These are phyloP conservation scores for Myzus persicae DNA, from an alignment of 1,140 invertebrate species.

Conservation along the genomic window DNA sequence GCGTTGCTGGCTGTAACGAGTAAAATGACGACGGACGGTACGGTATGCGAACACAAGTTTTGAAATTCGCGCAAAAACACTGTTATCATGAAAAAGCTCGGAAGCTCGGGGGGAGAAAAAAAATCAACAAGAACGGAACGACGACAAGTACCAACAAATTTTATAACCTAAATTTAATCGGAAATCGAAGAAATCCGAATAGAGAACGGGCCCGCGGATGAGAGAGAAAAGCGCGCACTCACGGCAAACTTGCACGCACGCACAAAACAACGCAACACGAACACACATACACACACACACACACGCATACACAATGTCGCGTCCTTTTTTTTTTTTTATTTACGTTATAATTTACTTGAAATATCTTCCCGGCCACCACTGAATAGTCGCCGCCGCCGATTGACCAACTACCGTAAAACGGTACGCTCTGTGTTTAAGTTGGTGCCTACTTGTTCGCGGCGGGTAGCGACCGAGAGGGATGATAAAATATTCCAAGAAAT, in stretches of 20 bases:
- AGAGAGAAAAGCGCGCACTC: constrained; percentile 49
- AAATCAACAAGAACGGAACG: background rate
- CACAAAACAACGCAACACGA: background rate
- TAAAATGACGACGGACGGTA: background rate
- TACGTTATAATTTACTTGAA: background rate
- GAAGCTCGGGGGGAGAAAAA: background rate
- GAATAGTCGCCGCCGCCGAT: background rate
- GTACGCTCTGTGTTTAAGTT: constrained; percentile 47
- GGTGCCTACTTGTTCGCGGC: constrained; percentile 46
- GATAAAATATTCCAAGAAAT: background rate
- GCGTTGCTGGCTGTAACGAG: background rate
- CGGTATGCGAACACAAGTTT: background rate
- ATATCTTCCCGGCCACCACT: background rate
- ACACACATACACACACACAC: background rate
- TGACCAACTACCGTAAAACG: constrained; percentile 40
- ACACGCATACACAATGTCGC: constrained; percentile 3
- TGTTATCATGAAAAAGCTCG: constrained; percentile 48
- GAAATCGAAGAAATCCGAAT: background rate
- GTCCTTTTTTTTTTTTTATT: constrained; percentile 15
- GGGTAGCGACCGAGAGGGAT: background rate
- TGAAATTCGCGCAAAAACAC: constrained; percentile 48
- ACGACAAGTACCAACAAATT: constrained; percentile 24
- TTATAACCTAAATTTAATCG: constrained; percentile 52
- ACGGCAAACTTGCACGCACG: constrained; percentile 7
- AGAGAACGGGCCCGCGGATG: background rate